Evolutionary conservation across 2,888 invertebrate species (phyloP).

Genomic region (Hartigia nigra): DNA sequence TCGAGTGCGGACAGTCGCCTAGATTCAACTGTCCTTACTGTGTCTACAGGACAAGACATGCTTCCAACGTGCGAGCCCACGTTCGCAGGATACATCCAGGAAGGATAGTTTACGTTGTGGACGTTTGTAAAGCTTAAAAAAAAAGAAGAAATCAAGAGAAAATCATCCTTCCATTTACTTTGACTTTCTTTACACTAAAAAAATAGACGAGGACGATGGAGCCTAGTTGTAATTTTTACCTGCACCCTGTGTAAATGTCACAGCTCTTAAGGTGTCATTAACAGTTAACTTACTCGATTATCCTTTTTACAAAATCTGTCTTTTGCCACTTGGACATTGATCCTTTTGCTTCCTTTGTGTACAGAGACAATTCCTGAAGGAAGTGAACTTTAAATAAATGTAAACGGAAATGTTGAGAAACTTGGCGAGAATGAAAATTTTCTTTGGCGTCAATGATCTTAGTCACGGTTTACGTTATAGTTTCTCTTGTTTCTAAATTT

Average conservation of each 20-base stretch:
- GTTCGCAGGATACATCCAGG: conserved; percentile 41
- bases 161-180: neutral
- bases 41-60: conserved; percentile 37
- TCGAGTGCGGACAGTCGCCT: conserved; percentile 51
- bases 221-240: neutral
- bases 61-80: conserved; percentile 44
- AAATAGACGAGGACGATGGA: neutral
- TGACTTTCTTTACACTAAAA: neutral
- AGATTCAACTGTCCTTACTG: conserved; percentile 55
- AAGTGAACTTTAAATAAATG: neutral
- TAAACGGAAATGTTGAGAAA: neutral
- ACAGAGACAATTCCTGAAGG: neutral
- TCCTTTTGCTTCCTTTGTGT: neutral
- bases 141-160: neutral
- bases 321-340: neutral
- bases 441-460: neutral
- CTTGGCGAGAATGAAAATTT: neutral
- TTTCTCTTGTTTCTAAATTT: neutral
- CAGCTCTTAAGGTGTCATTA: neutral
- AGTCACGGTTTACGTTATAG: neutral
- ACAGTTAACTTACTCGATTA: neutral
- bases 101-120: conserved; percentile 36
- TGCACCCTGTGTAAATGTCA: neutral
- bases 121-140: conserved; percentile 29
- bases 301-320: neutral